A percentile compares a stretch with the other conserved stretches of the same genome.
phyloP scores from a whole-genome alignment of 2,113 vertebrate species.

The Tyto alba region DNA sequence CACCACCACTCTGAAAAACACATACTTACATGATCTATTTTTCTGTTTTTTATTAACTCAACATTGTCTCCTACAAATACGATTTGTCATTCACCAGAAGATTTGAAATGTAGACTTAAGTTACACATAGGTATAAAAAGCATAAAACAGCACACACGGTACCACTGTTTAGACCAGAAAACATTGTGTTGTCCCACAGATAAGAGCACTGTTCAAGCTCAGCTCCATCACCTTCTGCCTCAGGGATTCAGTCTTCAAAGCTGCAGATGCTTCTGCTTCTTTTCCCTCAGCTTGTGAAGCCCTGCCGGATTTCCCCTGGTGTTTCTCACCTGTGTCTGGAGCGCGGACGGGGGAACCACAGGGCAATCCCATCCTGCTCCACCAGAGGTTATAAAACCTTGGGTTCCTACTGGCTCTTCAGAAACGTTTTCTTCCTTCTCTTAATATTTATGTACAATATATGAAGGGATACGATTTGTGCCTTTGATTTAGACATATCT shows the following conservation, averaged over 20 bases:
- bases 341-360: not conserved
- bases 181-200: conserved; percentile 45
- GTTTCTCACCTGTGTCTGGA: conserved; percentile 1
- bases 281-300: not conserved
- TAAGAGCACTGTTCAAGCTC: conserved; percentile 32
- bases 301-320: not conserved
- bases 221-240: conserved; percentile 4
- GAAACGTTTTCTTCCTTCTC: conserved; percentile 50
- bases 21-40: conserved; percentile 46
- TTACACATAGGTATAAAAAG: conserved; percentile 74
- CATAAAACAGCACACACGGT: conserved; percentile 62
- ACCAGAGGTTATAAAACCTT: conserved; percentile 9
- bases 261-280: conserved; percentile 37
- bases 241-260: conserved; percentile 19
- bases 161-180: conserved; percentile 60
- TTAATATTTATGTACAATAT: conserved; percentile 54
- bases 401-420: conserved; percentile 33
- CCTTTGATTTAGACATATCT: conserved; percentile 65
- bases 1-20: conserved; percentile 46
- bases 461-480: conserved; percentile 61
- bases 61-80: conserved; percentile 68
- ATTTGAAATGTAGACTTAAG: conserved; percentile 70
- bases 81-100: conserved; percentile 68
- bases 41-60: conserved; percentile 71
- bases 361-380: not conserved